These are phyloP conservation scores for Dicyrtoma fusca DNA, from an alignment of 2,888 invertebrate genomes.

Conservation along the genomic window DNA sequence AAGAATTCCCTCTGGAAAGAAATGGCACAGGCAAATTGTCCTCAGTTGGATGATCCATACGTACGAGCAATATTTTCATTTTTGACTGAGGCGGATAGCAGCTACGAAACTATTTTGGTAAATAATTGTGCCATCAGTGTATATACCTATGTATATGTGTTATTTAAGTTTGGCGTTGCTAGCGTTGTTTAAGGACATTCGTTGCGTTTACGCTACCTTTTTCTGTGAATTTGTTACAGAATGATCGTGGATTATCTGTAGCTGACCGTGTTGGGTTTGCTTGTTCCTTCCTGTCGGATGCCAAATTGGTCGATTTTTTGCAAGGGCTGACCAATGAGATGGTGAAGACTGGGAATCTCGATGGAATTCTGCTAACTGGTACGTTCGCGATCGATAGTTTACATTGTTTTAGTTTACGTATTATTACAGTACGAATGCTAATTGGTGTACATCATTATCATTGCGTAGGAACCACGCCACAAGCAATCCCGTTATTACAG, in stretches of 20 bases:
- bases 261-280: conserved; percentile 91
- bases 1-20: conserved; percentile 77
- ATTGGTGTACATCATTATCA: background rate
- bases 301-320: conserved; percentile 76
- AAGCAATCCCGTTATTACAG: conserved; percentile 80
- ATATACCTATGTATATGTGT: background rate
- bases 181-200: too few species aligned
- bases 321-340: conserved; percentile 71
- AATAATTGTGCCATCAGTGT: conserved; percentile 57
- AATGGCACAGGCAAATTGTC: conserved; percentile 73
- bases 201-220: too few species aligned
- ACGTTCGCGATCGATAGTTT: too few species aligned
- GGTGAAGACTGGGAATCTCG: conserved; percentile 76
- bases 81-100: conserved; percentile 77
- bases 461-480: conserved; percentile 68
- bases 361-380: conserved; percentile 83
- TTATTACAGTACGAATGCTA: background rate
- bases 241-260: conserved; percentile 80
- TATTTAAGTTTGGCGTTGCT: too few species aligned
- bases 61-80: conserved; percentile 88
- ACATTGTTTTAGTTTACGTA: conserved; percentile 3
- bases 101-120: conserved; percentile 77
- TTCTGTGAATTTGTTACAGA: conserved; percentile 67
- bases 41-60: conserved; percentile 84
- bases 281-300: conserved; percentile 80